Conservation (phyloP, 2,888 invertebrate species). For the Lathronympha strigana region DNA sequence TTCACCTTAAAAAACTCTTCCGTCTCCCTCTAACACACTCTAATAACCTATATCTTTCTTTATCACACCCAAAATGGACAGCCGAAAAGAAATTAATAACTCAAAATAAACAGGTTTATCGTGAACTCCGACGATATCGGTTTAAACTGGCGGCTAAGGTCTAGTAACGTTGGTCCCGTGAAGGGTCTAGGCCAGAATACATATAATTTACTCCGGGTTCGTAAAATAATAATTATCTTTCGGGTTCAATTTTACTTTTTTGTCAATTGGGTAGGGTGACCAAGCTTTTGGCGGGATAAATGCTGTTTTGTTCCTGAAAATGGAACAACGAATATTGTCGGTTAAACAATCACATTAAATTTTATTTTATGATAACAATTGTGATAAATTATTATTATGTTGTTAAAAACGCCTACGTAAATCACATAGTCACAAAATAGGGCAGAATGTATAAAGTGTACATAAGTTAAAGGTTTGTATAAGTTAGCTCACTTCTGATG, state of each 20-base stretch:
- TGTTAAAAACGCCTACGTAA: too few relatives aligned
- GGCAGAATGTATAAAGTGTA: too few relatives aligned
- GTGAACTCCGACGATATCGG: slow-evolving; percentile 46
- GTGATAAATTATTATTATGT: too few relatives aligned
- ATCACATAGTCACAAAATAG: too few relatives aligned
- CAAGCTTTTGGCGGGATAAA: slow-evolving; percentile 37
- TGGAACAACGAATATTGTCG: too few relatives aligned
- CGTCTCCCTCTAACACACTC: slow-evolving; percentile 56
- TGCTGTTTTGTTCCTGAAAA: too few relatives aligned
- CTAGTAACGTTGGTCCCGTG: slow-evolving; percentile 47
- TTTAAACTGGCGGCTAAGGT: slow-evolving; percentile 37
- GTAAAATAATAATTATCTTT: slow-evolving; percentile 79
- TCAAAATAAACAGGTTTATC: slow-evolving; percentile 53
- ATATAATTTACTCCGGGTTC: slow-evolving; percentile 71
- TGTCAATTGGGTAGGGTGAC: slow-evolving; percentile 58
- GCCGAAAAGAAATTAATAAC: slow-evolving; percentile 68
- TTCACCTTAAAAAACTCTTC: slow-evolving; percentile 55
- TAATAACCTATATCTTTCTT: slow-evolving; percentile 61
- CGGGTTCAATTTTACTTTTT: slow-evolving; percentile 57
- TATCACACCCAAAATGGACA: slow-evolving; percentile 58
- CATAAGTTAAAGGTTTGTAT: too few relatives aligned
- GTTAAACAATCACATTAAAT: too few relatives aligned
- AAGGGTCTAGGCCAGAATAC: slow-evolving; percentile 51
- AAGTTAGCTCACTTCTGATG: too few relatives aligned
- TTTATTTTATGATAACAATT: too few relatives aligned